A percentile compares a stretch with the other conserved stretches of the same genome.
Evolutionary conservation across 2,113 vertebrate genomes (phyloP).

Genomic region (Otocyon megalotis): DNA sequence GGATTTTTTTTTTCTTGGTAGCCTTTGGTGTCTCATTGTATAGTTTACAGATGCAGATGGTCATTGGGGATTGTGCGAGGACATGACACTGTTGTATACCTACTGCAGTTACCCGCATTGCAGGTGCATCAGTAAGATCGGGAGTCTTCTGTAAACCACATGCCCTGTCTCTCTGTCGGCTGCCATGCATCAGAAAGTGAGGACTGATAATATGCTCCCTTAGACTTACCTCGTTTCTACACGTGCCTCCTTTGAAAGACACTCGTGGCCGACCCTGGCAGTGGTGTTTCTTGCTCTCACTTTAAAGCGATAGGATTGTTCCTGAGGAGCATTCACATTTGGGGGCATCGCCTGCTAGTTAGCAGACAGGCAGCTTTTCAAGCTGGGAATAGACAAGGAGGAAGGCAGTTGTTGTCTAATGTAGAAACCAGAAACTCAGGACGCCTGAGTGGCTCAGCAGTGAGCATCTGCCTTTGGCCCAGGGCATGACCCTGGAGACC

Average conservation of each 20-base stretch:
- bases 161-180: background rate
- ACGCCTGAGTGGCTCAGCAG: no score
- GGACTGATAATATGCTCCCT: fast-evolving
- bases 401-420: background rate
- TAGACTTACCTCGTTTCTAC: background rate
- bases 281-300: background rate
- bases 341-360: background rate
- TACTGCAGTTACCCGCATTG: fast-evolving
- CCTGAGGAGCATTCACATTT: background rate
- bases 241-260: background rate
- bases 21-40: background rate
- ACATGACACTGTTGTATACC: background rate
- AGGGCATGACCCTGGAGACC: no score
- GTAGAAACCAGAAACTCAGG: background rate
- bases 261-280: background rate
- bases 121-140: fast-evolving
- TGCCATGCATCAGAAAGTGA: background rate
- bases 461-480: no score
- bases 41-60: fast-evolving
- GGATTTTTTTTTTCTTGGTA: background rate
- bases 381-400: fast-evolving
- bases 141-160: background rate
- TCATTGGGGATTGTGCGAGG: background rate
- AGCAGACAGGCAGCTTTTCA: background rate
- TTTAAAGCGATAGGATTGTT: background rate